Percentiles rank a stretch among this genome's conserved stretches.
These are phyloP conservation scores for Tribolium madens DNA, from an alignment of 1,140 invertebrate species.

Conservation along the genomic window DNA sequence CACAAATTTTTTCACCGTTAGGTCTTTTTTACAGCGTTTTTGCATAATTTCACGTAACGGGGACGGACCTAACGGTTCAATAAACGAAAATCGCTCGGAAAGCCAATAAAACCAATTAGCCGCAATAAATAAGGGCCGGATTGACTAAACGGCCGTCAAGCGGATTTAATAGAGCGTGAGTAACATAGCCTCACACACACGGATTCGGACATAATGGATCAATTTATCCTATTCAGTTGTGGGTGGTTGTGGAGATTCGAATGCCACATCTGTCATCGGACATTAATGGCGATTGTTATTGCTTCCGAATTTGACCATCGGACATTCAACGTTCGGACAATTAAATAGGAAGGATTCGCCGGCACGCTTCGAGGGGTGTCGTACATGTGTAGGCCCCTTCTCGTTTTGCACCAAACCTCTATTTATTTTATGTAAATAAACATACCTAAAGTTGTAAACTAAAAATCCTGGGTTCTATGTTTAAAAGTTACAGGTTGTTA, in stretches of 20 bases:
- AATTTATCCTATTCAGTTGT: constrained; percentile 52
- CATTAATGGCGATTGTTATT: constrained; percentile 54
- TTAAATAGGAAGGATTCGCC: not conserved
- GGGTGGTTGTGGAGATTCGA: constrained; percentile 52
- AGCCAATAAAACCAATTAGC: constrained; percentile 43
- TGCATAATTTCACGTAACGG: constrained; percentile 24
- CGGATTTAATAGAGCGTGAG: constrained; percentile 56
- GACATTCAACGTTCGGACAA: not conserved
- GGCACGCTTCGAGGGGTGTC: not conserved
- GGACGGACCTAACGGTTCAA: constrained; percentile 9
- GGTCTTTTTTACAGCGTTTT: constrained; percentile 22
- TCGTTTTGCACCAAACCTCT: too few relatives aligned
- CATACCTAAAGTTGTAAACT: too few relatives aligned
- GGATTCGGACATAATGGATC: constrained; percentile 51
- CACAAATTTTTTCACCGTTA: constrained; percentile 17
- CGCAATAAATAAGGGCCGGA: constrained; percentile 46
- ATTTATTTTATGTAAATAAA: too few relatives aligned
- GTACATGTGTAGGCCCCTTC: not conserved
- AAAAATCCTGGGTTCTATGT: too few relatives aligned
- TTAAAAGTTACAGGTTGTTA: too few relatives aligned
- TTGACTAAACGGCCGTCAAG: constrained; percentile 50
- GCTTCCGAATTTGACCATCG: constrained; percentile 24
- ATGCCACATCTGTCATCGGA: constrained; percentile 56
- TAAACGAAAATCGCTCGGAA: constrained; percentile 22
- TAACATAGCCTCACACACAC: constrained; percentile 52